phyloP scores from a whole-genome alignment of 2,797 vertebrate species.

The Enteromius thamalakanensis region DNA sequence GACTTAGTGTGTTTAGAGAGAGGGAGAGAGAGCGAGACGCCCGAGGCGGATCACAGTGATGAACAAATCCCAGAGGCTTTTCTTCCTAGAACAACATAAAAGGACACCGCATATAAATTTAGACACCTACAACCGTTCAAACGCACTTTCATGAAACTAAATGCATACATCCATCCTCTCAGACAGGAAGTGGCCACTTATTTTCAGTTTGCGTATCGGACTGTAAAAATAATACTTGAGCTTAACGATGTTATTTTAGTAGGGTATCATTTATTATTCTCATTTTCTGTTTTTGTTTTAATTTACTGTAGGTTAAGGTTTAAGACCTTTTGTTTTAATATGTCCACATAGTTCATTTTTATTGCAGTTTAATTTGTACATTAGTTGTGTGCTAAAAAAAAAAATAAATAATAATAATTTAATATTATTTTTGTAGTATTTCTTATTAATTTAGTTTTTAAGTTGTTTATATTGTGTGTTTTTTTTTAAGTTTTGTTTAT shows the following conservation, averaged over 20 bases:
- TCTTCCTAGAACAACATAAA: constrained; percentile 45
- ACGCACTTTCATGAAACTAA: constrained; percentile 15
- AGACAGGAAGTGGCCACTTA: constrained; percentile 31
- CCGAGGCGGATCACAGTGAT: constrained; percentile 48
- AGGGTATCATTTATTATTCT: background rate
- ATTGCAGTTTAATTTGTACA: background rate
- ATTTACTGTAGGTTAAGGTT: background rate
- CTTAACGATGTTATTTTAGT: background rate
- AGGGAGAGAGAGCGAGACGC: constrained; percentile 38
- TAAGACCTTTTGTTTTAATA: background rate
- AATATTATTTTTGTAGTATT: background rate
- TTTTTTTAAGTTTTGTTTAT: background rate
- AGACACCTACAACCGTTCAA: constrained; percentile 29
- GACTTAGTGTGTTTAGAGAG: constrained; percentile 48
- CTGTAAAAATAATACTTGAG: constrained; percentile 5
- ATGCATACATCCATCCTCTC: constrained; percentile 5
- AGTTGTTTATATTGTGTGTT: background rate
- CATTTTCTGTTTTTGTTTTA: background rate
- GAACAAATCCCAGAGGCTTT: constrained; percentile 43
- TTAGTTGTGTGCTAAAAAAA: background rate
- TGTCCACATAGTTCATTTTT: background rate
- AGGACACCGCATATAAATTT: constrained; percentile 47
- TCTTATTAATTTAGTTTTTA: background rate
- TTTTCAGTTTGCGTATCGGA: background rate
- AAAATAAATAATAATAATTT: background rate